phyloP scores from a whole-genome alignment of 2,113 vertebrate species.

The Nycticebus coucang region DNA sequence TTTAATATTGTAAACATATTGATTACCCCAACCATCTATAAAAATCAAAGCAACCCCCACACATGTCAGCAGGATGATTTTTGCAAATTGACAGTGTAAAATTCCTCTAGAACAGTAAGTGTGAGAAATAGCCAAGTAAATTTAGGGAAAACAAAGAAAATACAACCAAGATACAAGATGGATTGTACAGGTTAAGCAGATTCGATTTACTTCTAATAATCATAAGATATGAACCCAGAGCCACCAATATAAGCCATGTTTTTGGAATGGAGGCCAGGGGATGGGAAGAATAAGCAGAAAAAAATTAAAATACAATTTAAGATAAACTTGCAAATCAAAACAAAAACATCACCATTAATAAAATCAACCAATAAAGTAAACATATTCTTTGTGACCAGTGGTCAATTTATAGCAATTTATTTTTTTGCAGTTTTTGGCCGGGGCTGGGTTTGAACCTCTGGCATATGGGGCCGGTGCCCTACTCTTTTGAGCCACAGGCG shows the following conservation, averaged over 20 bases:
- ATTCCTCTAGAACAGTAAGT: not conserved
- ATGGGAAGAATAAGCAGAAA: no score
- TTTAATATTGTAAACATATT: not conserved
- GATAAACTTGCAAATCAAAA: slow-evolving; percentile 24
- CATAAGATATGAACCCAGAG: not conserved
- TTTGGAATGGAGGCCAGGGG: not conserved
- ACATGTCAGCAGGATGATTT: not conserved
- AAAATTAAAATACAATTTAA: not conserved
- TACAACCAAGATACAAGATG: not conserved
- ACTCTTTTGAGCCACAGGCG: no score
- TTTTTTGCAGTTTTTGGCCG: no score
- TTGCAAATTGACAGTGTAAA: not conserved
- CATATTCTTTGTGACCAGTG: not conserved
- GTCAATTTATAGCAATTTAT: not conserved
- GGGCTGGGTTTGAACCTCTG: no score
- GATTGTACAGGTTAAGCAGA: not conserved
- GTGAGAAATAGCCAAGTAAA: not conserved
- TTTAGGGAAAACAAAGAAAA: not conserved
- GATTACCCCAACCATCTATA: slow-evolving; percentile 5
- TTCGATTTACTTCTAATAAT: not conserved
- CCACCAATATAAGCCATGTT: not conserved
- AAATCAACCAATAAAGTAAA: not conserved
- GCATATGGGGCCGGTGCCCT: no score
- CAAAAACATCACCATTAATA: not conserved
- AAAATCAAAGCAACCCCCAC: not conserved